These are phyloP conservation scores for Poeciliopsis infans DNA, from an alignment of 2,797 vertebrate genomes.

Conservation along the genomic window DNA sequence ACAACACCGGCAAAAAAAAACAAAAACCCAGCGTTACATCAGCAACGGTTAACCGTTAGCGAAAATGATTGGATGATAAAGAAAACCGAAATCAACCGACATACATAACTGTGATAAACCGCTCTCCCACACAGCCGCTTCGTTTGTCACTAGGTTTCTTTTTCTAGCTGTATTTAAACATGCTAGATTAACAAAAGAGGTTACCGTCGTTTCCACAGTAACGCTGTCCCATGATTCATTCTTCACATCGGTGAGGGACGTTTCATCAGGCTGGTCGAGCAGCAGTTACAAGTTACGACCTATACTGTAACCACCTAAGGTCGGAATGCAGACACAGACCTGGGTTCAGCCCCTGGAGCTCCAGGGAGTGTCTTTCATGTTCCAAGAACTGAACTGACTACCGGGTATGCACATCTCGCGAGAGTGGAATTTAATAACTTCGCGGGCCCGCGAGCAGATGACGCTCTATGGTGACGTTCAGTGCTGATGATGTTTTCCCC, in stretches of 20 bases:
- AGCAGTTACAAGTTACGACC: slow-evolving; percentile 35
- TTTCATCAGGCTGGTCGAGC: slow-evolving; percentile 56
- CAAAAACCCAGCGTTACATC: slow-evolving; percentile 23
- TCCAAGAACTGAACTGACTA: background rate
- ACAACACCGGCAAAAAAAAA: background rate
- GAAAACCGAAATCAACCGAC: slow-evolving; percentile 5
- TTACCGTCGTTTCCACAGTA: slow-evolving; percentile 81
- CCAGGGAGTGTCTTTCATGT: background rate
- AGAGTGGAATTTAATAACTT: slow-evolving; percentile 12
- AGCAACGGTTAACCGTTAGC: slow-evolving; percentile 30
- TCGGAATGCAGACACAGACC: slow-evolving; percentile 37
- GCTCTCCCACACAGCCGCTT: background rate
- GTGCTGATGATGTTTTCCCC: background rate
- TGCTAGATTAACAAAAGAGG: slow-evolving; percentile 61
- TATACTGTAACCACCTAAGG: background rate
- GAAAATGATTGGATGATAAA: slow-evolving; percentile 14
- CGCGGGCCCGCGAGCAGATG: slow-evolving; percentile 4
- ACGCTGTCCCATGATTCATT: slow-evolving; percentile 73
- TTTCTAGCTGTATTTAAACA: slow-evolving; percentile 10
- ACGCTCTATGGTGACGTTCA: background rate
- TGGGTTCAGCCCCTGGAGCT: slow-evolving; percentile 42
- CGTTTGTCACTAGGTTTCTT: background rate
- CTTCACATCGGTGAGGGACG: slow-evolving; percentile 22
- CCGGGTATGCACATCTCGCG: slow-evolving; percentile 50
- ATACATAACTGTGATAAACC: background rate